Evolutionary conservation across 2,113 vertebrate species (phyloP).

Genomic region (Cepphus grylle): DNA sequence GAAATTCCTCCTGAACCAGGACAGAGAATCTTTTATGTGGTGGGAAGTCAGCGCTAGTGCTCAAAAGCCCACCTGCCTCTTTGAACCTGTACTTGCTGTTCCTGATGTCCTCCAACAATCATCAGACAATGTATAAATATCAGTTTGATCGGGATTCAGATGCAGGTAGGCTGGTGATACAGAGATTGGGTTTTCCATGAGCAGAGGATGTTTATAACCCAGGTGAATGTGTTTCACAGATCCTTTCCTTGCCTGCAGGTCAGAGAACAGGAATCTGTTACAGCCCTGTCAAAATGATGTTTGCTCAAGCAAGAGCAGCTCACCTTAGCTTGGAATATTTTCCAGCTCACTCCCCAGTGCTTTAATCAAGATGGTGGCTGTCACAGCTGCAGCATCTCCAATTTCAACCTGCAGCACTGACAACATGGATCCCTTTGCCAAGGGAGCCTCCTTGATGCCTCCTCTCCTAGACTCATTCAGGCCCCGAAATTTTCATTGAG

Average conservation of each 20-base stretch:
- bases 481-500: background rate
- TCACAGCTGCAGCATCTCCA: background rate
- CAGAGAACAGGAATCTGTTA: background rate
- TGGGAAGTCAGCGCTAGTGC: background rate
- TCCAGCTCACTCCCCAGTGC: background rate
- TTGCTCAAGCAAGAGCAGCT: background rate
- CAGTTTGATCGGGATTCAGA: background rate
- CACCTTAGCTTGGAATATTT: background rate
- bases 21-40: background rate
- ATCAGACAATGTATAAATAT: background rate
- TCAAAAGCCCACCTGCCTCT: background rate
- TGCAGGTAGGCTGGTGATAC: background rate
- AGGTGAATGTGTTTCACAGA: background rate
- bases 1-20: background rate
- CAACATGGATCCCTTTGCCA: background rate
- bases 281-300: background rate
- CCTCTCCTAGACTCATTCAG: background rate
- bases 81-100: background rate
- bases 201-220: background rate
- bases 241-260: background rate
- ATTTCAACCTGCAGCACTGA: background rate
- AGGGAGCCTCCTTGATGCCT: background rate
- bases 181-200: background rate
- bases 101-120: background rate
- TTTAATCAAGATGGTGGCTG: background rate